Evolutionary conservation across 2,888 invertebrate genomes (phyloP), one percentile per base, ranked within the genome.

Genomic region (Idaea straminata): DNA sequence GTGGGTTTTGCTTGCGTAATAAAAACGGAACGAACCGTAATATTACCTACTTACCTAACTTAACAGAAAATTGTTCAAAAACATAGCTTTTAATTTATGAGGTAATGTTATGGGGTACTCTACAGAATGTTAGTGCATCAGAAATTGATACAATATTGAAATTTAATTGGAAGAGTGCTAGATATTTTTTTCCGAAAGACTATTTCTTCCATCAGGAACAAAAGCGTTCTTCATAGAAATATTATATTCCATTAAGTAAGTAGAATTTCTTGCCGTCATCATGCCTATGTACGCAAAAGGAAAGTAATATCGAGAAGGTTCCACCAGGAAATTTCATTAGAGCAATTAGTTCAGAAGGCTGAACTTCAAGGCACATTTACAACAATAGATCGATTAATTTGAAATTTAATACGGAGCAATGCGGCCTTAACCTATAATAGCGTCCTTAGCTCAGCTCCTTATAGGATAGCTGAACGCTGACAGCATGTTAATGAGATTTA

Each of bases 351-450:
- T 63, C 61, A 62, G 60, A 66, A 66, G 65, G 65, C 25, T 62
- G 47, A 47, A 13, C 47, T 47, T 59, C 13, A 59, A 59, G 59
- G 59, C 16, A 59, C 25, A 59, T 15, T 35, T 16, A 64, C 61
- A 68, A 69, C 67, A 73, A 70, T 68, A 69, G 66, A 64, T 35
- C 65, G 62, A 67, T 66, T 68, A 64, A 72, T 70, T 64, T 65
- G 59, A 63, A 58, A 68, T 57, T 64, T 68, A 70, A 68, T 71
- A 70, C 13, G 34, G 16, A 34, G 34, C 34, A 59, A 59, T 47
- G 15, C 73, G 82, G 76, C 87, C 86, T 86, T 84, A 80, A 85
- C 86, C 85, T 77, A 76, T 76, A 74, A 79, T 74, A 65, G 67
- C 76, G 84, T 82, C 82, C 82, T 81, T 79, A 77, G 70, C 69